Evolutionary conservation across 1,140 invertebrate genomes (phyloP).

Genomic region (Cotesia typhae): DNA sequence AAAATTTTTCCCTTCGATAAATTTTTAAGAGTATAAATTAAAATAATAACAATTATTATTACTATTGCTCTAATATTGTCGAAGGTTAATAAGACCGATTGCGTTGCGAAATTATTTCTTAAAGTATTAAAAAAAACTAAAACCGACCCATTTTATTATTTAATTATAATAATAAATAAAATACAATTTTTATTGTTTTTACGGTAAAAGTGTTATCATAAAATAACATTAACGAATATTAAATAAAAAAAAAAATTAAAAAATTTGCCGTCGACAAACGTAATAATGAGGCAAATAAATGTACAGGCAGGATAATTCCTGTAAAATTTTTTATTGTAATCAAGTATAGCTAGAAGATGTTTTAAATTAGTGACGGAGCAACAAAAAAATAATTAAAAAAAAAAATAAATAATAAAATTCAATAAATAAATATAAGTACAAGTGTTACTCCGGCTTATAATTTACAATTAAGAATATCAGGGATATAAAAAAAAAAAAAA

Average conservation of each 20-base stretch:
- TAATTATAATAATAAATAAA: too few species aligned
- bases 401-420: constrained; percentile 12
- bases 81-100: constrained; percentile 3
- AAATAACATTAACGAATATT: too few species aligned
- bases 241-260: constrained; percentile 1
- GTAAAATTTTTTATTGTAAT: constrained; percentile 26
- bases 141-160: too few species aligned
- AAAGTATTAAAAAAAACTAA: constrained; percentile 63
- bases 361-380: neutral
- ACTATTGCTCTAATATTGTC: too few species aligned
- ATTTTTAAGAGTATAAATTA: neutral
- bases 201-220: too few species aligned
- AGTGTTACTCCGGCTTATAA: constrained; percentile 13
- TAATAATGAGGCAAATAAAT: constrained; percentile 16
- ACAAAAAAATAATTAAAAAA: neutral
- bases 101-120: constrained; percentile 39
- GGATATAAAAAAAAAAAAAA: constrained; percentile 22
- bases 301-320: constrained; percentile 22
- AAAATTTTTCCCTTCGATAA: constrained; percentile 7
- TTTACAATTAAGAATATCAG: constrained; percentile 16
- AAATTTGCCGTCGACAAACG: neutral
- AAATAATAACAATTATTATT: too few species aligned
- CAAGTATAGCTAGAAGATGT: constrained; percentile 17
- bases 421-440: constrained; percentile 2
- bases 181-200: too few species aligned